Conservation (phyloP, 1,140 invertebrate genomes). For the Drosophila malerkotliana region DNA sequence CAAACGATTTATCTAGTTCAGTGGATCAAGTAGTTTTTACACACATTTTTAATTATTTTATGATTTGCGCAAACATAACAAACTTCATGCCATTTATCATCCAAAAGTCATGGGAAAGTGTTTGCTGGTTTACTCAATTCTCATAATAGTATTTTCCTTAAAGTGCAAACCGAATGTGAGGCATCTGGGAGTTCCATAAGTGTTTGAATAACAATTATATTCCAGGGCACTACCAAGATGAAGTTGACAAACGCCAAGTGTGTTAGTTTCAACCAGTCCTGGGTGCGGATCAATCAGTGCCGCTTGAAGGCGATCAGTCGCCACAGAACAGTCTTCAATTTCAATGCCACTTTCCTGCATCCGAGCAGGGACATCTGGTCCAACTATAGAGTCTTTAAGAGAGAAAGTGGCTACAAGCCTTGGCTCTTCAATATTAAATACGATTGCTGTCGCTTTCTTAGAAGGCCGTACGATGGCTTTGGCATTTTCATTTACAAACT, state of each 20-base stretch:
- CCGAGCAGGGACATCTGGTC: neutral
- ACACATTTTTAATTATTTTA: neutral
- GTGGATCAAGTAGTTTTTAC: neutral
- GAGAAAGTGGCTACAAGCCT: conserved; percentile 18
- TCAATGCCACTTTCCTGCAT: neutral
- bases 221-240: conserved; percentile 6
- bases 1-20: neutral
- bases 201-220: neutral
- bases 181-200: no score
- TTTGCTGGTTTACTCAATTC: neutral
- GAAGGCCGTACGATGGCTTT: neutral
- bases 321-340: conserved; percentile 8
- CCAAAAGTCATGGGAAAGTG: neutral
- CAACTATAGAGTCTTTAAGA: conserved; percentile 2
- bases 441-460: conserved; percentile 13
- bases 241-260: conserved; percentile 13
- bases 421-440: neutral
- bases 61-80: no score
- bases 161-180: neutral
- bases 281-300: conserved; percentile 24
- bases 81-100: neutral
- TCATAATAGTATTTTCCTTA: neutral
- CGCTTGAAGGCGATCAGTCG: conserved; percentile 22
- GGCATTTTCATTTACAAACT: neutral
- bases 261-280: conserved; percentile 12